Evolutionary conservation across 2,113 vertebrate genomes (phyloP).

Genomic region (Menura novaehollandiae): DNA sequence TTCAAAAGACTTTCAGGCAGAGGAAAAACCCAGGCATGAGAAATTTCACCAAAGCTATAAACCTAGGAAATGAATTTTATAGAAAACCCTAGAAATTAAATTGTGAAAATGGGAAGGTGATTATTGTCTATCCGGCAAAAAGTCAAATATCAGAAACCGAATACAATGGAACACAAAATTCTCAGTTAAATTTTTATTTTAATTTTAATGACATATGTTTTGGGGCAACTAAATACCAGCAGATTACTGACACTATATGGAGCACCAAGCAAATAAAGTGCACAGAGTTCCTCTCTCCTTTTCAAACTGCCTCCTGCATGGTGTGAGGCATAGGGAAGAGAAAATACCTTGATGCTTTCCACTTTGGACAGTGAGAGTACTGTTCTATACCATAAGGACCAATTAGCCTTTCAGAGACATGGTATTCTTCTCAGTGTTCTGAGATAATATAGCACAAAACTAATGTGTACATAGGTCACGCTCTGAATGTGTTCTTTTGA

Average conservation of each 20-base stretch:
- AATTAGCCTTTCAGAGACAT: neutral
- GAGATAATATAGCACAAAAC: neutral
- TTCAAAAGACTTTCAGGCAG: neutral
- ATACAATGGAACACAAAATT: neutral
- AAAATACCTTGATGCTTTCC: neutral
- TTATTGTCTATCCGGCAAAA: neutral
- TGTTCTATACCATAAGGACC: neutral
- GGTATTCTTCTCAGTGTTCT: neutral
- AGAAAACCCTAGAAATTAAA: neutral
- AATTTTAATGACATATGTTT: neutral
- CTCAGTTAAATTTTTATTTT: neutral
- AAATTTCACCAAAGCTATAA: neutral
- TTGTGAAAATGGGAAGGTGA: neutral
- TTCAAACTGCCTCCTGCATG: neutral
- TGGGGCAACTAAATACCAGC: neutral
- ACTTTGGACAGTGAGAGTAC: neutral
- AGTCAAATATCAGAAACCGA: neutral
- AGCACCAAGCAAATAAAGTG: neutral
- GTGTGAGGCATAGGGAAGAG: neutral
- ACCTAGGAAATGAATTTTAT: neutral
- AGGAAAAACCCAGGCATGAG: neutral
- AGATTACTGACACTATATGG: neutral
- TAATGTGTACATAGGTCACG: neutral
- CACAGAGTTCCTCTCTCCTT: neutral
- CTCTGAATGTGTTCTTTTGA: neutral